Conservation (phyloP, 2,797 vertebrate genomes). For the Gymnothorax reevesii region DNA sequence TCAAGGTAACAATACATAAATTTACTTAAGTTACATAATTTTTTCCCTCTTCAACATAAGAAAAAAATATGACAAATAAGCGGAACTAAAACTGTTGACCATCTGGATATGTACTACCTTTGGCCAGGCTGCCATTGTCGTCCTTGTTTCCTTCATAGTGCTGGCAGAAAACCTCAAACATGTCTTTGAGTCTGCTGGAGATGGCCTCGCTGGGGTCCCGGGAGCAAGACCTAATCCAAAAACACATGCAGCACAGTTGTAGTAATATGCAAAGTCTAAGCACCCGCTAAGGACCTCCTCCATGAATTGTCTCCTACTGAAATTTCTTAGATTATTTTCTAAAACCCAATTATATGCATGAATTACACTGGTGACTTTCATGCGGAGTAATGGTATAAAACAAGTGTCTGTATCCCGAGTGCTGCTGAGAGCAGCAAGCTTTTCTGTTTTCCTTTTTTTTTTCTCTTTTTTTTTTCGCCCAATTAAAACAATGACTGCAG, state of each 20-base stretch:
- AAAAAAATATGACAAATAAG: background rate
- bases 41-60: background rate
- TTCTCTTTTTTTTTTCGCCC: too few relatives aligned
- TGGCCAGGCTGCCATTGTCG: constrained; percentile 70
- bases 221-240: constrained; percentile 74
- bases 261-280: background rate
- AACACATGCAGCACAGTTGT: constrained; percentile 5
- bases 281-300: background rate
- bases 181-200: constrained; percentile 81
- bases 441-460: too few relatives aligned
- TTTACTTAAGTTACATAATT: background rate
- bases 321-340: background rate
- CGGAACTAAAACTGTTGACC: background rate
- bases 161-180: constrained; percentile 81
- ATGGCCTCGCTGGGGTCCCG: constrained; percentile 86
- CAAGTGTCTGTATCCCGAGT: too few relatives aligned
- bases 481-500: too few relatives aligned
- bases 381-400: background rate
- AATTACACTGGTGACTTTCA: background rate
- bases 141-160: constrained; percentile 66
- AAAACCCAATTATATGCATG: background rate
- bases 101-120: constrained; percentile 65
- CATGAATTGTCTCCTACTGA: background rate
- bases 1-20: background rate
- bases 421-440: too few relatives aligned